Conservation (phyloP, 2,797 vertebrate species). For the Linurgus olivaceus region DNA sequence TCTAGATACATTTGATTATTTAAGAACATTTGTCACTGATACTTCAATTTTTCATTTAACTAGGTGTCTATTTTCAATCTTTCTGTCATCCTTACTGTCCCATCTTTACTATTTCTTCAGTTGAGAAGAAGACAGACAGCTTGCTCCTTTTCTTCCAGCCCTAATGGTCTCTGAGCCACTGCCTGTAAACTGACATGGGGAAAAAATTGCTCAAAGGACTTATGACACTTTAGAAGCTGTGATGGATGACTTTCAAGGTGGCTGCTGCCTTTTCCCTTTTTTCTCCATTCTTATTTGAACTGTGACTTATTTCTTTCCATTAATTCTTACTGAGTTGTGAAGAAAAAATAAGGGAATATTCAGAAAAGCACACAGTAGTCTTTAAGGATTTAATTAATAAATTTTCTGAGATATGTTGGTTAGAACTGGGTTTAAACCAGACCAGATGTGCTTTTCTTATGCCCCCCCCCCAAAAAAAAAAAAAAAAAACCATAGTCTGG, state of each 20-base stretch:
- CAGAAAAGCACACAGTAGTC: background rate
- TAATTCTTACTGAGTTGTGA: background rate
- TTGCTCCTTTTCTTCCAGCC: background rate
- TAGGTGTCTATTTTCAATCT: background rate
- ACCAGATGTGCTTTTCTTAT: background rate
- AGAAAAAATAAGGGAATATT: background rate
- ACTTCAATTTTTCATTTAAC: background rate
- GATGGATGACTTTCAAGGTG: constrained; percentile 12
- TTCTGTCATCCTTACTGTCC: background rate
- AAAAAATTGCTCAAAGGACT: constrained; percentile 8
- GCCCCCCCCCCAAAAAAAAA: too few relatives aligned
- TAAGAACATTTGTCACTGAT: background rate
- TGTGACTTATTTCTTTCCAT: background rate
- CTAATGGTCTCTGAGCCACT: background rate
- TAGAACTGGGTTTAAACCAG: background rate
- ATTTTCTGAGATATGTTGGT: background rate
- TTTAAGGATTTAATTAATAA: background rate
- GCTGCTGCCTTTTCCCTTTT: background rate
- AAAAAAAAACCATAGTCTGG: background rate
- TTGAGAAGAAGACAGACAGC: background rate
- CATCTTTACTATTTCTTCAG: background rate
- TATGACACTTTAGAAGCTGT: constrained; percentile 3
- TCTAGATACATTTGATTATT: background rate
- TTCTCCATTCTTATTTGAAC: background rate
- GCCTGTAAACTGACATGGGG: background rate